These are phyloP conservation scores for Coregonus ussuriensis DNA, from an alignment of 2,797 vertebrate species.

Conservation along the genomic window DNA sequence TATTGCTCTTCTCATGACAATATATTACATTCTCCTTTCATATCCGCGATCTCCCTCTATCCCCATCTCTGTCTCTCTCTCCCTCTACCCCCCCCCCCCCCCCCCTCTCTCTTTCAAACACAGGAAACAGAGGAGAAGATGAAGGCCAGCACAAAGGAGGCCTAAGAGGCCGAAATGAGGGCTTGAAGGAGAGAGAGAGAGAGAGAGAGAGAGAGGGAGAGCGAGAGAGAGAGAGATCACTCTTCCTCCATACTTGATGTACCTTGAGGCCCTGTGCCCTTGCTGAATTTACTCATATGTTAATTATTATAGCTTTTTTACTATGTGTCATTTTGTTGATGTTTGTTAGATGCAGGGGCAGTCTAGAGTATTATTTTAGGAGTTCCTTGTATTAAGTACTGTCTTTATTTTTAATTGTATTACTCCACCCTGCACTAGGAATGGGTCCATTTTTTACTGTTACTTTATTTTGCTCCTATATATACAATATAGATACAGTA, in stretches of 20 bases:
- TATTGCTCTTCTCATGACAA: no score
- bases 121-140: constrained; percentile 94
- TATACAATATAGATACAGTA: constrained; percentile 42
- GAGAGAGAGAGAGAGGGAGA: constrained; percentile 61
- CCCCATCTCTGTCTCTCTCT: neutral
- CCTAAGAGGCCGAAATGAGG: constrained; percentile 84
- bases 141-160: constrained; percentile 90
- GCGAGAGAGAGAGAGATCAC: constrained; percentile 53
- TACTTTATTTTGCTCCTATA: constrained; percentile 43
- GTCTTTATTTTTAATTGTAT: constrained; percentile 70
- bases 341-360: constrained; percentile 61
- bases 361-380: constrained; percentile 52
- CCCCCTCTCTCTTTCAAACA: constrained; percentile 15
- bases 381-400: constrained; percentile 70
- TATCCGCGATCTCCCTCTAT: neutral
- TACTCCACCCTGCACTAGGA: constrained; percentile 66
- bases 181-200: constrained; percentile 59
- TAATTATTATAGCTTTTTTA: constrained; percentile 68
- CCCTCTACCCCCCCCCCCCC: neutral
- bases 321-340: constrained; percentile 61
- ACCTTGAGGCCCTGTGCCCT: constrained; percentile 62
- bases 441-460: constrained; percentile 48
- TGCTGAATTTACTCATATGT: constrained; percentile 69
- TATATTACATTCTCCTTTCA: no score
- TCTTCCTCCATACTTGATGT: constrained; percentile 71